Base-by-base conservation (phyloP, 1,140 invertebrate genomes). In the Lasaia peninsularis region DNA sequence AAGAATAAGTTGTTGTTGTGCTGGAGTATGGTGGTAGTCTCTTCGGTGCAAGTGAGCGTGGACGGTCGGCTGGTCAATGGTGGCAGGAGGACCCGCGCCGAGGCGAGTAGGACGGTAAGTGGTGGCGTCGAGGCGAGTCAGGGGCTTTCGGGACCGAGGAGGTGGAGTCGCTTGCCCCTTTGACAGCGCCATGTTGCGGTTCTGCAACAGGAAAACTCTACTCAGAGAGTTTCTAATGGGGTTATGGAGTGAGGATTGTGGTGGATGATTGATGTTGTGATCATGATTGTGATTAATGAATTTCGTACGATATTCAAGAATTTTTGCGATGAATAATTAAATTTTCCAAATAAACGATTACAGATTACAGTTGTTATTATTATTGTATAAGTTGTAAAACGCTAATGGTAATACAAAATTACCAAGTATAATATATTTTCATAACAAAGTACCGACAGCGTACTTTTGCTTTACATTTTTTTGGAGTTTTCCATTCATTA, bases 161-260 rank as follows among this genome's bases (percentile, higher is more conserved):
- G 55, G 60, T 21, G 62, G 53, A 58, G 52, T 60, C 51, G 63
- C 52, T 55, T 62, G 54, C 59, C 55, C 69, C 51, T 62, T 72
- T 57, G 67, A 65, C 74, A 89, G 85, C 74, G 77, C 80, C 61
- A 71, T 76, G 84, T 90, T 90, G 80, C 88, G 87, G 75, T 79
- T 90, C 88, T 90, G 88, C 80, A 90, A 90, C 83, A 90, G 79
- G 78, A 89, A 88, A 78, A 59, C 68, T 69, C 73, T 68, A 75
- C 79, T 82, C 77, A 79, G 69, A 44, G 37, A 44, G 37, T 44
- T 44, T 64, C 54, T 58, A 67, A 31, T 52, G 55, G 57, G 60
- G 57, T 59, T 52, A 34, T 60, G 65, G 60, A 65, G 53, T 20
- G 56, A 44, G 61, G 16, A 20, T 8, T 9, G 18, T 20, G 37